Conservation (phyloP, 2,797 vertebrate genomes). For the Australoheros facetus region DNA sequence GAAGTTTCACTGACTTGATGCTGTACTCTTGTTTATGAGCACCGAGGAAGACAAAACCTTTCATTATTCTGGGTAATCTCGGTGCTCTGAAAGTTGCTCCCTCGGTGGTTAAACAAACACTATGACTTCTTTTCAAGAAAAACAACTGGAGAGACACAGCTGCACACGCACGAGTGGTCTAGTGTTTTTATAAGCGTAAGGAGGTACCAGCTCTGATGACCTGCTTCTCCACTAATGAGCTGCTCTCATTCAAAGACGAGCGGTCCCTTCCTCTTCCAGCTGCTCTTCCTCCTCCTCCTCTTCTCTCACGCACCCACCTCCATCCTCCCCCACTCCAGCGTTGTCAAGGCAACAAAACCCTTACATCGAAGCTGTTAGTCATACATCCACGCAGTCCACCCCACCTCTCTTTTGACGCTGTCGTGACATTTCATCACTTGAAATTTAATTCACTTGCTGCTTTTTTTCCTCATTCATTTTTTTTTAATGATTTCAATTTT, state of each 20-base stretch:
- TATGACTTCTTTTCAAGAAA: too few relatives aligned
- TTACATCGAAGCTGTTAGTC: conserved; percentile 48
- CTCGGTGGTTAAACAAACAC: background rate
- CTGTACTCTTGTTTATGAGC: too few relatives aligned
- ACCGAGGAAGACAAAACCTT: background rate
- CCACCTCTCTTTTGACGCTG: background rate
- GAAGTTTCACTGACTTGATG: too few relatives aligned
- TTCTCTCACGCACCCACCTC: background rate
- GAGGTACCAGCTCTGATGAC: background rate
- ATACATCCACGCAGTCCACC: conserved; percentile 24
- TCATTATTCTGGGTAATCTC: background rate
- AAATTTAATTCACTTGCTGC: background rate
- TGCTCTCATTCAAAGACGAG: conserved; percentile 15
- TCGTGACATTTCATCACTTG: conserved; percentile 24
- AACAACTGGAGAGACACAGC: too few relatives aligned
- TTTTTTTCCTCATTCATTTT: background rate
- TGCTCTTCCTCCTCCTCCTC: background rate
- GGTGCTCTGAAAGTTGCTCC: background rate
- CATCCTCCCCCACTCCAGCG: conserved; percentile 1
- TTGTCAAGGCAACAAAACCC: conserved; percentile 66
- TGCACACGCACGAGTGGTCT: background rate
- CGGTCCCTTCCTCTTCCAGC: background rate
- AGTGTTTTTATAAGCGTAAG: background rate
- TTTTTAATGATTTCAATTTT: background rate
- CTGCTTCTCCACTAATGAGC: background rate